Conservation (phyloP, 1,140 invertebrate genomes). For the Lordiphosa stackelbergi region DNA sequence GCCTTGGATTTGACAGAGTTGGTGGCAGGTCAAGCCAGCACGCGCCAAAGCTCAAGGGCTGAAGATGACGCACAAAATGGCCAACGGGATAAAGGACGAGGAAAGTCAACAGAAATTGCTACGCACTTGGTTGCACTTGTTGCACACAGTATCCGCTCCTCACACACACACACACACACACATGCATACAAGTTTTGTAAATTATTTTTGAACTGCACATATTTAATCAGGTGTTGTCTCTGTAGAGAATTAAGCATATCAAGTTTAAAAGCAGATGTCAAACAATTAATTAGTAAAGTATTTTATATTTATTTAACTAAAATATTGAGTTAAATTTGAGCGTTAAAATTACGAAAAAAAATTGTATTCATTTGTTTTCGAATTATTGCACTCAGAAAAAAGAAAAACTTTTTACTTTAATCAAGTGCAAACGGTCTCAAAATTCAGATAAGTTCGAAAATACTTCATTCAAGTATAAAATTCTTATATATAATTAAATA, state of each 20-base stretch:
- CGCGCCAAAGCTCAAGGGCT: slow-evolving; percentile 15
- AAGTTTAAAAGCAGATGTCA: slow-evolving; percentile 28
- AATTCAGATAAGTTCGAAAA: no score
- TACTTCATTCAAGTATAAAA: no score
- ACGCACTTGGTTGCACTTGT: slow-evolving; percentile 47
- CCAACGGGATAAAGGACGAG: slow-evolving; percentile 2
- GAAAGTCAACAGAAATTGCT: slow-evolving; percentile 32
- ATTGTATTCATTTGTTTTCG: no score
- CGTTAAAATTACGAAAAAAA: background rate
- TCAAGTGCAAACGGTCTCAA: no score
- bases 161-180: background rate
- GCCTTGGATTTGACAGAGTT: no score
- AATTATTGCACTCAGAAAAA: no score
- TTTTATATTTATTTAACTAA: slow-evolving; percentile 7
- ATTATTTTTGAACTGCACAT: background rate
- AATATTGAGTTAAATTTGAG: slow-evolving; percentile 12
- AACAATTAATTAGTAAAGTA: slow-evolving; percentile 45
- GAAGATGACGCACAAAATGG: slow-evolving; percentile 4
- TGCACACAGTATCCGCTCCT: slow-evolving; percentile 35
- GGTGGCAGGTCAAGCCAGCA: background rate
- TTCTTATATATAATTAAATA: no score
- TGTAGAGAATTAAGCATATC: slow-evolving; percentile 1
- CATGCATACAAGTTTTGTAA: slow-evolving; percentile 6
- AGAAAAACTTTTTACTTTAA: no score
- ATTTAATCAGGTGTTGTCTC: slow-evolving; percentile 58